Evolutionary conservation across 2,113 vertebrate genomes (phyloP), one percentile per base, ranked within the genome.

Genomic region (Pithys albifrons): DNA sequence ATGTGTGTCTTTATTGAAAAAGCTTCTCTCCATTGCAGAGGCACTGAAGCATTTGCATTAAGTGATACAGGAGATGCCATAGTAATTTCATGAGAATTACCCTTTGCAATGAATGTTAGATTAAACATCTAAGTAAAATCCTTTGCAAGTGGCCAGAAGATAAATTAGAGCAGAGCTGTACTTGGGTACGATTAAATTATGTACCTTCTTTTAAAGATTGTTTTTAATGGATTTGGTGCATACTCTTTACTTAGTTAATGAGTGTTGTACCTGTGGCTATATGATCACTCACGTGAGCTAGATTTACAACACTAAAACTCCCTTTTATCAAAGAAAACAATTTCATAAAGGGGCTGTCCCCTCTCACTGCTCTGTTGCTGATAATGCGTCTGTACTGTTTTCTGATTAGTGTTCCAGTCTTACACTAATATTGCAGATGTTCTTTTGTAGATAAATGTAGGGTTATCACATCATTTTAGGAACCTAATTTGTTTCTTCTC

Each of bases 191-290:
- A 94, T 94, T 97, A 97, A 98, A 98, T 98, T 96, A 97, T 96
- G 91, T 94, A 89, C 95, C 91, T 97, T 97, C 94, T 97, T 96
- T 96, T 97, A 97, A 98, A 98, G 97, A 97, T 93, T 97, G 87
- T 93, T 98, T 98, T 98, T 98, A 98, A 98, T 98, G 97, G 97
- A 97, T 98, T 97, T 98, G 97, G 84, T 89, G 77, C 94, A 97
- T 96, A 96, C 90, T 97, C 97, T 97, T 98, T 84, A 96, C 79
- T 95, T 91, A 94, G 96, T 96, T 98, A 98, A 97, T 98, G 91
- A 96, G 88, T 61, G 66, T 96, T 96, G 89, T 97, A 97, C 96
- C 96, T 94, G 88, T 95, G 95, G 81, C 93, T 93, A 84, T 96
- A 84, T 93, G 97, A 96, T 97, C 96, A 91, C 88, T 96, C 88